Percentiles rank a stretch among this genome's conserved stretches.
These are phyloP conservation scores for Crotophaga sulcirostris DNA, from an alignment of 2,113 vertebrate genomes.

Conservation along the genomic window DNA sequence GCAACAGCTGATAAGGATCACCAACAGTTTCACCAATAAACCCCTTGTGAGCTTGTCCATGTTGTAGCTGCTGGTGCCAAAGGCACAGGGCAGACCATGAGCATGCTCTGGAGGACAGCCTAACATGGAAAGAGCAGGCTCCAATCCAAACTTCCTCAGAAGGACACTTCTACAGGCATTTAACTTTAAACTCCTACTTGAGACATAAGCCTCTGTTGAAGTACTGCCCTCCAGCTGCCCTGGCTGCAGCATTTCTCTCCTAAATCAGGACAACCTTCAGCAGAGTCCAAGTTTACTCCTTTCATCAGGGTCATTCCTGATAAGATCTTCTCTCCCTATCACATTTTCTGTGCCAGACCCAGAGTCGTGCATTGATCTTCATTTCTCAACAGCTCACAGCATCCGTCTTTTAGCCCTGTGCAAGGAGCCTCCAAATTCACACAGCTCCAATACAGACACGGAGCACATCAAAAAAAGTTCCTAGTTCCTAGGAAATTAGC, in stretches of 20 bases:
- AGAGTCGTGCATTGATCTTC: not conserved
- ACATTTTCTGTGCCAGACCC: not conserved
- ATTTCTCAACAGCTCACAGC: not conserved
- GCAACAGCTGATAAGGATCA: not conserved
- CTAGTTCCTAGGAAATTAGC: not conserved
- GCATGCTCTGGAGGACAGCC: not conserved
- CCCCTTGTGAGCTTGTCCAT: not conserved
- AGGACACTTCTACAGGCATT: not conserved
- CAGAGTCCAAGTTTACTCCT: not conserved
- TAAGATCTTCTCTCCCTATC: not conserved
- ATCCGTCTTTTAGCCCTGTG: fast-evolving
- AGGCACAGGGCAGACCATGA: not conserved
- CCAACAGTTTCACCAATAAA: not conserved
- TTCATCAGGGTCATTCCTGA: not conserved
- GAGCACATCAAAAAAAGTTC: not conserved
- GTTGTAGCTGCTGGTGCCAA: not conserved
- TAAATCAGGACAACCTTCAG: not conserved
- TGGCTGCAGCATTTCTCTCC: not conserved
- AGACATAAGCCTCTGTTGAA: fast-evolving
- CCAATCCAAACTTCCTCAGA: not conserved
- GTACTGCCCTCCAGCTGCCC: not conserved
- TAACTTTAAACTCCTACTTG: not conserved
- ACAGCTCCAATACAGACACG: not conserved
- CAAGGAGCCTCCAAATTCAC: not conserved
- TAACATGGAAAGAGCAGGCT: not conserved